Conservation (phyloP, 2,113 vertebrate species). For the Oreochromis tanganicae region DNA sequence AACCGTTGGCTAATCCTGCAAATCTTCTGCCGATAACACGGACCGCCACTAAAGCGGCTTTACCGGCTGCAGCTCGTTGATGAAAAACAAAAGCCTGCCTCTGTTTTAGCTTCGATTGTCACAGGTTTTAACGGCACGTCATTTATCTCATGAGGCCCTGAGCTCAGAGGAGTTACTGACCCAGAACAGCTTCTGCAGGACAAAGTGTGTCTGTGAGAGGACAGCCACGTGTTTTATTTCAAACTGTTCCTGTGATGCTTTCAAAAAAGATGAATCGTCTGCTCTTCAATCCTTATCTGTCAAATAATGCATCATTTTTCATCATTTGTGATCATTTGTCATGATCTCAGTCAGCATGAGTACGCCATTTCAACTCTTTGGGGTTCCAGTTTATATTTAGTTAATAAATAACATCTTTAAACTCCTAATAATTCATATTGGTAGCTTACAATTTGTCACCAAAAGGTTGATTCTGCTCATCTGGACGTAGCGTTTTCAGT, state of each 20-base stretch:
- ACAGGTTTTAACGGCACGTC: background rate
- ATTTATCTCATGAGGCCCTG: background rate
- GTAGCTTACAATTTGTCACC: background rate
- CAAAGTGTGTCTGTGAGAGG: background rate
- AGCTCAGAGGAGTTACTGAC: background rate
- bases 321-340: background rate
- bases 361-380: background rate
- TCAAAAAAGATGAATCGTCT: background rate
- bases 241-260: background rate
- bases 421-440: background rate
- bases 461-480: background rate
- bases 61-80: background rate
- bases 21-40: background rate
- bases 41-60: background rate
- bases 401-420: background rate
- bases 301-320: background rate
- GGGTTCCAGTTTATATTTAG: background rate
- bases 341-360: background rate
- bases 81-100: background rate
- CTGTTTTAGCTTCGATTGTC: background rate
- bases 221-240: background rate
- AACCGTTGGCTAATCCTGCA: slow-evolving; percentile 19
- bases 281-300: background rate
- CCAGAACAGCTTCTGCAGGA: background rate
- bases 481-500: background rate